Percentiles rank a stretch among this genome's conserved stretches.
Evolutionary conservation across 2,797 vertebrate species (phyloP).

Genomic region (Pyrrhura leucotis): DNA sequence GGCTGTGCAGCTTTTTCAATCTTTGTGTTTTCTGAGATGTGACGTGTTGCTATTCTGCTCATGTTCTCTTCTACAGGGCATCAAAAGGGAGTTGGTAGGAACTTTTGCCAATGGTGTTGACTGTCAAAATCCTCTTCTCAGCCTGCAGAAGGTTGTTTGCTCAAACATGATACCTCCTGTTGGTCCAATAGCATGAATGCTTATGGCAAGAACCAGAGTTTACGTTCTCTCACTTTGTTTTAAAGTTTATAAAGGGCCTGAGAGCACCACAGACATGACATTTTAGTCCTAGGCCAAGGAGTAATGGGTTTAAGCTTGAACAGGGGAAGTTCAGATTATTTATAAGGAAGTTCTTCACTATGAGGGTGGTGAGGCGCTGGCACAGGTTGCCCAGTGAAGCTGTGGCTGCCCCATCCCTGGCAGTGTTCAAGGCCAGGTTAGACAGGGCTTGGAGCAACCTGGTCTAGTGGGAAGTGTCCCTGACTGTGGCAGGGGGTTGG

Average conservation of each 20-base stretch:
- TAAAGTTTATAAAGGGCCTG: not conserved
- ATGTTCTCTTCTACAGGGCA: not conserved
- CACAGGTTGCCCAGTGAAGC: not conserved
- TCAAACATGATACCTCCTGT: not conserved
- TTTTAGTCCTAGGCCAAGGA: not conserved
- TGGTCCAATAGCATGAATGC: not conserved
- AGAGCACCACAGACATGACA: accelerated
- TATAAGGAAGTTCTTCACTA: not conserved
- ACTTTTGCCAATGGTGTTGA: not conserved
- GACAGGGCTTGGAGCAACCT: not conserved
- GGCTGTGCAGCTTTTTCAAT: not conserved
- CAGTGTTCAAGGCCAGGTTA: not conserved
- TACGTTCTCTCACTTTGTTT: not conserved
- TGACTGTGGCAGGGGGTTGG: no score
- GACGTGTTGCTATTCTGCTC: accelerated
- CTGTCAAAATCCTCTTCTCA: not conserved
- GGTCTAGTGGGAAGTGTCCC: not conserved
- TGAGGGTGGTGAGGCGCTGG: not conserved
- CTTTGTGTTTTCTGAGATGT: accelerated
- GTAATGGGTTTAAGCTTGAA: not conserved
- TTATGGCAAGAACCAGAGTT: not conserved
- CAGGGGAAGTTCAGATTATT: not conserved
- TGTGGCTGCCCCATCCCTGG: not conserved
- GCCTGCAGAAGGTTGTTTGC: not conserved
- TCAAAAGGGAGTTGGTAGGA: not conserved